phyloP scores from a whole-genome alignment of 2,888 invertebrate species.

The Plutella xylostella region DNA sequence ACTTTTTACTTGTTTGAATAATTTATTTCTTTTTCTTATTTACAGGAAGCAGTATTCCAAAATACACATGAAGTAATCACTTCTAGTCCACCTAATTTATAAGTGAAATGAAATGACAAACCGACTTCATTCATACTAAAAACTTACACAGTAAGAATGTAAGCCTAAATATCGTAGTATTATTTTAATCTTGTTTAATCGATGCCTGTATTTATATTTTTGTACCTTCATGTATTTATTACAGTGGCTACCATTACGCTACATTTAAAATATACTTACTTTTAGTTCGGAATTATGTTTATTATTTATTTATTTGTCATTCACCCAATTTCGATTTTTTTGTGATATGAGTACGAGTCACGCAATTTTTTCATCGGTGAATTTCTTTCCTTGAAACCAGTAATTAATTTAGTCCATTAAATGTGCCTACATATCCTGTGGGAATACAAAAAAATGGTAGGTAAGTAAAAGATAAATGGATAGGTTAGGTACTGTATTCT shows the following conservation, averaged over 20 bases:
- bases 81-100: conserved; percentile 54
- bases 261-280: conserved; percentile 22
- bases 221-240: background rate
- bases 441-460: no score
- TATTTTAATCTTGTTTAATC: conserved; percentile 18
- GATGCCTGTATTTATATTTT: background rate
- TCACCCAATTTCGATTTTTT: background rate
- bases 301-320: conserved; percentile 12
- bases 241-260: background rate
- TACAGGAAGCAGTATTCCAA: conserved; percentile 67
- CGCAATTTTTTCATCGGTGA: no score
- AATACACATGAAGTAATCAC: conserved; percentile 65
- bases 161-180: conserved; percentile 52
- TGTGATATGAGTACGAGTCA: no score
- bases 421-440: no score
- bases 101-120: conserved; percentile 61
- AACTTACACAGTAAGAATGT: conserved; percentile 39
- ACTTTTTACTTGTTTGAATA: no score
- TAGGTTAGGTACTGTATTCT: no score
- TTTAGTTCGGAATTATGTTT: conserved; percentile 26
- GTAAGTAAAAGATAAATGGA: no score
- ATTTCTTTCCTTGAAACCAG: no score
- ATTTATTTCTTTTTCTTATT: conserved; percentile 56
- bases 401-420: no score
- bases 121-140: conserved; percentile 42